Conservation (phyloP, 2,797 vertebrate genomes). For the Phalloptychus januarius region DNA sequence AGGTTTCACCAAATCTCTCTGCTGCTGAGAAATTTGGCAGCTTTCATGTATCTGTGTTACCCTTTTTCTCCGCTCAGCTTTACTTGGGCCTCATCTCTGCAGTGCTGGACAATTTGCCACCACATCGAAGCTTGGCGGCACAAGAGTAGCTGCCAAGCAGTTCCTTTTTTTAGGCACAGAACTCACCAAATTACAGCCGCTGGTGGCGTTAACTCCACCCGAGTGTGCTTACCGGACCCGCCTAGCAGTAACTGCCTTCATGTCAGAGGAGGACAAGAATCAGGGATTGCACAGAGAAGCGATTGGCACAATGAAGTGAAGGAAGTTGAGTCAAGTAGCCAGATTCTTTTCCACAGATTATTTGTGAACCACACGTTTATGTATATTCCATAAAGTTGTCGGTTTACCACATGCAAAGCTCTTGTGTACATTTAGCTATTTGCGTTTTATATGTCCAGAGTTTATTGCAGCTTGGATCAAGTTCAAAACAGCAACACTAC, state of each 20-base stretch:
- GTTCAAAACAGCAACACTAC: conserved; percentile 20
- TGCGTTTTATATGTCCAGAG: conserved; percentile 21
- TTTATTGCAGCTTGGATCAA: conserved; percentile 26
- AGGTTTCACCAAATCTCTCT: conserved; percentile 24
- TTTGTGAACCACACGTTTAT: conserved; percentile 12
- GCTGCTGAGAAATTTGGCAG: conserved; percentile 22
- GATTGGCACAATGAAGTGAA: conserved; percentile 21
- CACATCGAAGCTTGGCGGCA: conserved; percentile 81
- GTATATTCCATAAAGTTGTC: conserved; percentile 8
- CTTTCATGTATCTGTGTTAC: conserved; percentile 21
- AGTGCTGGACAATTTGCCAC: conserved; percentile 54
- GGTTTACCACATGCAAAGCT: conserved; percentile 27
- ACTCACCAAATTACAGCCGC: conserved; percentile 85
- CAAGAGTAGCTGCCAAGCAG: conserved; percentile 74
- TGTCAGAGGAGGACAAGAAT: conserved; percentile 45
- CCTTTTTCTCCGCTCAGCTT: conserved; percentile 28
- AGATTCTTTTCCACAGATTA: conserved; percentile 16
- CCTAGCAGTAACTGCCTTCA: conserved; percentile 65
- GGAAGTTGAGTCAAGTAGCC: conserved; percentile 23
- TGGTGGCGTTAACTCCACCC: conserved; percentile 80
- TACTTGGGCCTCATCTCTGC: conserved; percentile 43
- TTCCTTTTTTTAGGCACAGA: conserved; percentile 82
- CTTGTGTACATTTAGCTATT: conserved; percentile 24
- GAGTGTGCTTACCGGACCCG: conserved; percentile 69
- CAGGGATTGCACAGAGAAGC: conserved; percentile 10